Percentiles rank a stretch among this genome's conserved stretches.
phyloP scores from a whole-genome alignment of 2,797 vertebrate species.

The Peromyscus nudipes region DNA sequence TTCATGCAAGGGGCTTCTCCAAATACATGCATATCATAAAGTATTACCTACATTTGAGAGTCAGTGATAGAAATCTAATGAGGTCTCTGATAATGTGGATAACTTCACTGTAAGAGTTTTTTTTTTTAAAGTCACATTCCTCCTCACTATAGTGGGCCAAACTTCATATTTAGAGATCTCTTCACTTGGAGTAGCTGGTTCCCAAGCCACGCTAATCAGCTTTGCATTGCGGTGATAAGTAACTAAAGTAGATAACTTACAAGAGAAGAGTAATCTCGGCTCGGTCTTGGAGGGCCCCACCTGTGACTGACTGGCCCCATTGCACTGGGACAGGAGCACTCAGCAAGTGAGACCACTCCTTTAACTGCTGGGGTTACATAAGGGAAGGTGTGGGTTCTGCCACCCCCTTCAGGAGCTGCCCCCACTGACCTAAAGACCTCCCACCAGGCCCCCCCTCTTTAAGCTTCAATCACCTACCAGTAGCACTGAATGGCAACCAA shows the following conservation, averaged over 20 bases:
- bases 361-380: neutral
- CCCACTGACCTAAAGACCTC: neutral
- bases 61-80: neutral
- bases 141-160: neutral
- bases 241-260: neutral
- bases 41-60: neutral
- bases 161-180: neutral
- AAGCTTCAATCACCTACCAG: too few relatives aligned
- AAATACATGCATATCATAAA: neutral
- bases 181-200: neutral
- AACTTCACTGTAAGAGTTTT: neutral
- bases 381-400: neutral
- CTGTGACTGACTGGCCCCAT: neutral
- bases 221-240: neutral
- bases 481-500: neutral
- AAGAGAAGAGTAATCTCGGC: neutral
- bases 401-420: neutral
- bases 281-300: neutral
- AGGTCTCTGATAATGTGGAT: neutral
- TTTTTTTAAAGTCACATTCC: too few relatives aligned
- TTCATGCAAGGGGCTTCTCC: slow-evolving; percentile 44
- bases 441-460: neutral
- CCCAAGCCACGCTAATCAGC: neutral
- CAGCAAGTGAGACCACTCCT: neutral
- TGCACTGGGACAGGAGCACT: neutral